Base-by-base conservation (phyloP, 2,797 vertebrate species). In the Microctenopoma stevenorrisi region DNA sequence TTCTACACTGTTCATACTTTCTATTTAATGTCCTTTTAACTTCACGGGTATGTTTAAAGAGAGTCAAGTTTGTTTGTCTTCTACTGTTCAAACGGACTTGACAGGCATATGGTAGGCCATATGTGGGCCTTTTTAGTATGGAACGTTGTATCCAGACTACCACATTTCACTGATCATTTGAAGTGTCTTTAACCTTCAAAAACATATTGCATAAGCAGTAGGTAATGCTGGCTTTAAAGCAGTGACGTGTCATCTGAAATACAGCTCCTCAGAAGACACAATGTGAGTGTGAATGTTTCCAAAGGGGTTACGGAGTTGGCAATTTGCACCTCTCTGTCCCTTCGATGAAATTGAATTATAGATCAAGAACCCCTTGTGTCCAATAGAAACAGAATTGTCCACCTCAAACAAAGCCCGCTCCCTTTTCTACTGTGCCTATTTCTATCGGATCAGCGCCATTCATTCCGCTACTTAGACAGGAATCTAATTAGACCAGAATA, bases 401-500 rank as follows among this genome's bases (percentile, higher is more conserved):
- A 59, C 62, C 78, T 79, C 72, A 85, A 76, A 89, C 79, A 79
- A 89, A 78, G 81, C 74, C 62, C 11, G 25, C 49, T 76, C 64
- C 53, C 62, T 79, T 52, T 54, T 87, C 76, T 78, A 22, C 78
- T 48, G 61, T 40, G 30, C 65, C 63, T 60, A 25, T 76, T 78
- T 85, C 76, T 81, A 78, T 86, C 77, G 70, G 85, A 90, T 88
- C 78, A 78, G 63, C 71, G 44, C 80, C 87, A 86, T 86, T 92
- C 91, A 91, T 90, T 90, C 79, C 76, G 57, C 87, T 85, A 86
- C 91, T 92, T 88, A 87, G 82, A 85, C 80, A 86, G 84, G 85
- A 90, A 91, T 93, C 89, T 93, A 94, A 94, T 94, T 93, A 93
- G 87, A 88, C 68, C 74, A 83, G 88, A 91, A 92, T 92, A 93